These are phyloP conservation scores for Zonitis immaculata DNA, from an alignment of 2,888 invertebrate species.

Conservation along the genomic window DNA sequence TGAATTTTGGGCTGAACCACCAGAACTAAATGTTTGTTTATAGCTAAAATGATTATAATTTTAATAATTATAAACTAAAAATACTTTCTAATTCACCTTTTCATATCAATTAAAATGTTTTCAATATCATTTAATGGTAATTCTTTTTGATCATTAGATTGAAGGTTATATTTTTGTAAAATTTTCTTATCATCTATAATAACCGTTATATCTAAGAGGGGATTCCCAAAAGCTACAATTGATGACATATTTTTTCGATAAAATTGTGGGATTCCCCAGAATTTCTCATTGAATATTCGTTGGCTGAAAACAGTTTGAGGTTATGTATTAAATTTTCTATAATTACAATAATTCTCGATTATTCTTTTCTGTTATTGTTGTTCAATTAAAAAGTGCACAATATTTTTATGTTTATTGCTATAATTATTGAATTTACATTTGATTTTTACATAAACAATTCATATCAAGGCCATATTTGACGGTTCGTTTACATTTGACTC, in stretches of 20 bases:
- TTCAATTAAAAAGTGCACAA: not conserved
- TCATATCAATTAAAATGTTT: constrained; percentile 35
- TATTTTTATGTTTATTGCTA: not conserved
- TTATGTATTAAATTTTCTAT: not conserved
- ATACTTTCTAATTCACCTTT: constrained; percentile 24
- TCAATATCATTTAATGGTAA: constrained; percentile 36
- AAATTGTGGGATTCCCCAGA: constrained; percentile 7
- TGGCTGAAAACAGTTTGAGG: not conserved
- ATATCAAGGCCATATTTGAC: not conserved
- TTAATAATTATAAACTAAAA: not conserved
- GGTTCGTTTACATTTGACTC: not conserved
- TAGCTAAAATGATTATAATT: constrained; percentile 30
- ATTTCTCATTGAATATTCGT: not conserved
- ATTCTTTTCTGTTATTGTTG: not conserved
- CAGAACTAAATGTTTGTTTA: constrained; percentile 35
- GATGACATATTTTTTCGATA: constrained; percentile 28
- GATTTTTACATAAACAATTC: not conserved
- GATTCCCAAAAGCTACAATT: constrained; percentile 48
- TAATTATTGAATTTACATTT: not conserved
- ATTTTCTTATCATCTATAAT: constrained; percentile 35
- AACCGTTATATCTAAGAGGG: constrained; percentile 46
- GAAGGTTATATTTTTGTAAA: constrained; percentile 43
- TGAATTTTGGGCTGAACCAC: constrained; percentile 53
- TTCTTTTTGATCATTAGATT: constrained; percentile 45
- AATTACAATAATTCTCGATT: not conserved